Evolutionary conservation across 2,888 invertebrate species (phyloP).

Genomic region (Schizotus pectinicornis): DNA sequence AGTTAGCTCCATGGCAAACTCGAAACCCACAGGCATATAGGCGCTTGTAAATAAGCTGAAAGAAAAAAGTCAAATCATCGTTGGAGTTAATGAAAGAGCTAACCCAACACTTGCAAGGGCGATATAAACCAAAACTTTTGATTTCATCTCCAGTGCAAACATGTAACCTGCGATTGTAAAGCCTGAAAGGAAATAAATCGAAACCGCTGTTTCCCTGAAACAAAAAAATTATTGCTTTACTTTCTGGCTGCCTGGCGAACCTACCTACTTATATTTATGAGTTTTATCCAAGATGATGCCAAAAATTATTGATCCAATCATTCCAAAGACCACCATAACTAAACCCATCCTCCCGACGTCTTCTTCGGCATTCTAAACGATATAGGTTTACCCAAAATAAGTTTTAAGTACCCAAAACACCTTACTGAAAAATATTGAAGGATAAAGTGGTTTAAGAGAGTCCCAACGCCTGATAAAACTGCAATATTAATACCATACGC

Average conservation of each 20-base stretch:
- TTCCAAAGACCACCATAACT: conserved; percentile 86
- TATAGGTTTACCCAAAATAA: neutral
- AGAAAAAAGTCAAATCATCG: too few relatives aligned
- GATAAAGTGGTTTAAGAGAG: conserved; percentile 86
- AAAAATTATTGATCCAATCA: conserved; percentile 86
- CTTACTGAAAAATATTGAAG: conserved; percentile 66
- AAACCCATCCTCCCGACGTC: conserved; percentile 90
- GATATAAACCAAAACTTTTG: conserved; percentile 36
- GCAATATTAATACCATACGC: conserved; percentile 95
- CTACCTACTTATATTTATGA: conserved; percentile 81
- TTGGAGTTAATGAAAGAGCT: too few relatives aligned
- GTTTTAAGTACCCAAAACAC: neutral
- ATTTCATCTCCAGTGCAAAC: conserved; percentile 35
- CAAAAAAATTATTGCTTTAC: neutral
- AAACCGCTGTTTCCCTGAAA: conserved; percentile 40
- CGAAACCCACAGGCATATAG: conserved; percentile 42
- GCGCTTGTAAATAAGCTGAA: conserved; percentile 32
- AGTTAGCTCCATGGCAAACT: conserved; percentile 43
- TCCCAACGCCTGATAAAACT: conserved; percentile 93
- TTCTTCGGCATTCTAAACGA: conserved; percentile 63
- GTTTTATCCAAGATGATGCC: conserved; percentile 91
- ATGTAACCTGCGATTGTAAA: conserved; percentile 33
- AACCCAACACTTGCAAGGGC: conserved; percentile 39
- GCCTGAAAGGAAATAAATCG: conserved; percentile 33
- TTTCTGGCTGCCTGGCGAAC: neutral